Evolutionary conservation across 2,797 vertebrate genomes (phyloP).

Genomic region (Leptatherina wallacei): DNA sequence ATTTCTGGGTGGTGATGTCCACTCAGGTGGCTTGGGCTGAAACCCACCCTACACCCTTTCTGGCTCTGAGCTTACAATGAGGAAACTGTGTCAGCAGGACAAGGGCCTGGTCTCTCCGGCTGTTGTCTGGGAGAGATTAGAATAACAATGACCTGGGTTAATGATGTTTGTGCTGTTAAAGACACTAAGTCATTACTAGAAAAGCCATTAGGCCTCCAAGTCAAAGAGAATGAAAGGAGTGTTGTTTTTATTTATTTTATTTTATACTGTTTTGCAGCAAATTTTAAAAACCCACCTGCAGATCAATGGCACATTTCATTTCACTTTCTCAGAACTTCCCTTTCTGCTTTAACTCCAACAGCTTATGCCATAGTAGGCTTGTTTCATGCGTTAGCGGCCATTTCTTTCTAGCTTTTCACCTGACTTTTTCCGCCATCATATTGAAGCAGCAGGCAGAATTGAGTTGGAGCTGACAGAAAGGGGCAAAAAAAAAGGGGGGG

Average conservation of each 20-base stretch:
- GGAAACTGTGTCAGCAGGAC: conserved; percentile 70
- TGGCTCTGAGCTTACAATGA: conserved; percentile 61
- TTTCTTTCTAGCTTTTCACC: conserved; percentile 42
- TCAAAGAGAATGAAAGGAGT: conserved; percentile 56
- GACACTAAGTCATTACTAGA: conserved; percentile 74
- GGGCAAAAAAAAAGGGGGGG: conserved; percentile 1
- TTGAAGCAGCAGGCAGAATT: conserved; percentile 40
- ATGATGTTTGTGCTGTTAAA: conserved; percentile 75
- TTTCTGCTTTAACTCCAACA: conserved; percentile 9
- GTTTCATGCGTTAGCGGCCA: conserved; percentile 47
- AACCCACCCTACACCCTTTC: conserved; percentile 39
- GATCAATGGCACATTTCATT: conserved; percentile 24
- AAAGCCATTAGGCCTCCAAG: conserved; percentile 67
- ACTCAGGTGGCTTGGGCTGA: conserved; percentile 55
- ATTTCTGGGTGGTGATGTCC: conserved; percentile 6
- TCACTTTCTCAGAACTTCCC: neutral
- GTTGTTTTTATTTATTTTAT: conserved; percentile 18
- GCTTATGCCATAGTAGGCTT: conserved; percentile 8
- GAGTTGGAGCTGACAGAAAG: conserved; percentile 41
- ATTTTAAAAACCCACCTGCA: conserved; percentile 43
- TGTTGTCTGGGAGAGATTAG: conserved; percentile 74
- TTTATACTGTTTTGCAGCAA: conserved; percentile 57
- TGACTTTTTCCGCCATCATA: conserved; percentile 41
- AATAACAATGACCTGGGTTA: conserved; percentile 80
- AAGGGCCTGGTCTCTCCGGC: conserved; percentile 62